Evolutionary conservation across 2,888 invertebrate genomes (phyloP), one percentile per base, ranked within the genome.

Genomic region (Agrypnus murinus): DNA sequence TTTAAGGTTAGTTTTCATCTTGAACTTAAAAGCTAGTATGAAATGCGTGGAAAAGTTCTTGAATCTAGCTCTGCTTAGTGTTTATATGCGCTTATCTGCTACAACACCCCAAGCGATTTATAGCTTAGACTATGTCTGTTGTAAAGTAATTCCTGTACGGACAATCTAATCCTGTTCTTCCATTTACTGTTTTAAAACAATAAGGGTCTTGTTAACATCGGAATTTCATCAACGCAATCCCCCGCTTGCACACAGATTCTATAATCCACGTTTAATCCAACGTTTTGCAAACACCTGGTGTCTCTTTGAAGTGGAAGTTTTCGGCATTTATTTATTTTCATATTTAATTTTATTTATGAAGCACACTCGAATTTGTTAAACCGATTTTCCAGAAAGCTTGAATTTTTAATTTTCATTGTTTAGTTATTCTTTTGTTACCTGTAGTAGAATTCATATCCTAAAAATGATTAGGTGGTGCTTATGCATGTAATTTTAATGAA

Each of bases 141-240:
- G 34, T 19, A 63, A 63, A 63, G 62, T 63, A 63, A 63, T 63
- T 63, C 62, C 48, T 50, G 19, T 36, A 63, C 48, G 62, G 46
- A 50, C 62, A 48, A 63, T 63, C 46, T 63, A 63, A 63, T 63
- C 62, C 62, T 32, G 45, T 63, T 43, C 53, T 60, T 70, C 65
- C 59, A 65, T 60, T 65, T 60, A 43, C 36, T 65, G 65, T 70
- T 65, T 65, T 53, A 70, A 70, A 65, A 60, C 62, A 65, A 62
- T 65, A 60, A 70, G 65, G 69, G 60, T 64, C 64, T 65, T 65
- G 65, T 60, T 70, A 70, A 70, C 70, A 65, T 65, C 55, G 62
- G 60, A 70, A 70, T 70, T 59, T 70, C 60, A 70, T 65, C 70
- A 65, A 55, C 70, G 48, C 40, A 66, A 62, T 70, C 53, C 65